These are phyloP conservation scores for Pollimyrus isidori DNA, from an alignment of 2,113 vertebrate species.

Conservation along the genomic window DNA sequence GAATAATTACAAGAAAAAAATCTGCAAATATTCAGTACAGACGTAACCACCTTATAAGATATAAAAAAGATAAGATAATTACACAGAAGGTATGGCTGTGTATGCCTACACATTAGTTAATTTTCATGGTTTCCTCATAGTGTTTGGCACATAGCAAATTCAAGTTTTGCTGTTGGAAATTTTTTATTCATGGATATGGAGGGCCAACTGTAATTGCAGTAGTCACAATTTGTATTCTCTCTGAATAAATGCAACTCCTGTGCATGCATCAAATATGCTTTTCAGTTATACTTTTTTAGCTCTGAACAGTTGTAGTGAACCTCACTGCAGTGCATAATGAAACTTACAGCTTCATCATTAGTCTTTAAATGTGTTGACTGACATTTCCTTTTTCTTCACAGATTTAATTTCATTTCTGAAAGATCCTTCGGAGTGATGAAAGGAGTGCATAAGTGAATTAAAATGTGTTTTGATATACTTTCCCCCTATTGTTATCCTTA, in stretches of 20 bases:
- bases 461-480: background rate
- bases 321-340: background rate
- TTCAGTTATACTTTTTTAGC: background rate
- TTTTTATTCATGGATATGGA: background rate
- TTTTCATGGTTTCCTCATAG: background rate
- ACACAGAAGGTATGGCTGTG: background rate
- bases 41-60: background rate
- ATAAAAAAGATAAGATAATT: background rate
- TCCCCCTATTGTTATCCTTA: background rate
- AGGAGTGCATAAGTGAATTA: background rate
- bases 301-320: background rate
- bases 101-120: background rate
- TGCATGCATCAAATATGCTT: background rate
- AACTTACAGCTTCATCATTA: background rate
- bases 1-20: background rate
- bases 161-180: background rate
- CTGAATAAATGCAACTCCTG: background rate
- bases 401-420: background rate
- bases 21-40: background rate
- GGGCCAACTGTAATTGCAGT: background rate
- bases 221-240: background rate
- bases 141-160: background rate
- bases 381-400: constrained; percentile 1
- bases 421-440: background rate
- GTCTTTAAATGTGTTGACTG: background rate